These are phyloP conservation scores for Euglossa dilemma DNA, from an alignment of 1,140 invertebrate species.

Conservation along the genomic window DNA sequence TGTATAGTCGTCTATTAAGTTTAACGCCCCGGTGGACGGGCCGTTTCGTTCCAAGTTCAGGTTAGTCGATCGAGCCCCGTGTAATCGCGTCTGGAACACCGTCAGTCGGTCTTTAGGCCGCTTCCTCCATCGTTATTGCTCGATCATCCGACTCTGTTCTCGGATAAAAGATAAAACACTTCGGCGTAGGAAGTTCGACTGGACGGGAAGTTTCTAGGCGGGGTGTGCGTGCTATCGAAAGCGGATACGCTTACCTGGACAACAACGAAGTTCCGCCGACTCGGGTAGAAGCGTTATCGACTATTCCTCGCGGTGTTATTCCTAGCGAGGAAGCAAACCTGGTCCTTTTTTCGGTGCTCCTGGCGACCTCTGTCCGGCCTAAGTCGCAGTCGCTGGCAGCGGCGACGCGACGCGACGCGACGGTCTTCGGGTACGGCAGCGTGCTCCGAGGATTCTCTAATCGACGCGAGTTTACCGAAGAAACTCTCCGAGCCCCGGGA, in stretches of 20 bases:
- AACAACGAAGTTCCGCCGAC: constrained; percentile 19
- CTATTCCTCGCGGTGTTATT: constrained; percentile 25
- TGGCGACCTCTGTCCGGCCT: constrained; percentile 63
- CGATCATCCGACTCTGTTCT: neutral
- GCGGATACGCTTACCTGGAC: constrained; percentile 3
- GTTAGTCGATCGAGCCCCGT: too few relatives aligned
- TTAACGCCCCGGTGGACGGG: neutral
- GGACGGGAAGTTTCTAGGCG: neutral
- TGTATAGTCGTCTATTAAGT: neutral
- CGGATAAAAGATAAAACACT: neutral
- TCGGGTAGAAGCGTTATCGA: constrained; percentile 41
- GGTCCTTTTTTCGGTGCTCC: constrained; percentile 42
- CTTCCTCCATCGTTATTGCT: neutral
- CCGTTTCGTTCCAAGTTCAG: neutral
- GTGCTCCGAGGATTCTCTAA: constrained; percentile 28
- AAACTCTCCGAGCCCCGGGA: constrained; percentile 10
- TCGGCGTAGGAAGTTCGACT: neutral
- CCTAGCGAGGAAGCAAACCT: constrained; percentile 41
- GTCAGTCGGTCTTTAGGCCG: neutral
- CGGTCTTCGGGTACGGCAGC: constrained; percentile 55
- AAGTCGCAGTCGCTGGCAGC: constrained; percentile 50
- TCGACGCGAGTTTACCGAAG: constrained; percentile 41
- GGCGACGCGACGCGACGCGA: too few relatives aligned
- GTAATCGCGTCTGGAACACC: neutral
- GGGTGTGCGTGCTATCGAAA: too few relatives aligned